Evolutionary conservation across 2,797 vertebrate genomes (phyloP), one percentile per base, ranked within the genome.

Genomic region (Geotrypetes seraphini): DNA sequence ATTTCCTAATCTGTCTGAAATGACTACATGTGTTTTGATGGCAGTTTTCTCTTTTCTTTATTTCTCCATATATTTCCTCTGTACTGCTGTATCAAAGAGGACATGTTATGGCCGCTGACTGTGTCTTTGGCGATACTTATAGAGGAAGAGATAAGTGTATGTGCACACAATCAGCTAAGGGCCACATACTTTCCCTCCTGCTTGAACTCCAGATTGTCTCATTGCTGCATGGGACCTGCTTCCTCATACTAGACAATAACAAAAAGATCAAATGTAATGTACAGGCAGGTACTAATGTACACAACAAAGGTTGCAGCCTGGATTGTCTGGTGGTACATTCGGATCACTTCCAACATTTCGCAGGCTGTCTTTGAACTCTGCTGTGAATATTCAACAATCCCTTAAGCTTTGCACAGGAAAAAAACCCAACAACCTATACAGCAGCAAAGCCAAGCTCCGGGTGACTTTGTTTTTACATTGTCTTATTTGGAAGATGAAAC

Each of bases 21-120:
- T 19, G 3, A 8, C 41, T 46, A 36, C 16, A 47, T 61, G 41
- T 49, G 41, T 46, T 59, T 45, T 55, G 12, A 16, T 19, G 29
- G 34, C 36, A 28, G 20, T 39, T 53, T 48, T 33, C 34, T 12
- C 56, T 47, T 46, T n/a, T 58, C 49, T 51, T 33, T 40, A 40
- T 25, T 49, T 41, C 38, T 50, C 51, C 61, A 49, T 45, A 30
- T 22, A 43, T 63, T 57, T 57, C 43, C 40, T 54, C 52, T 57
- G 33, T 45, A 45, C 19, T 33, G 5, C 33, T 36, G 14, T 59
- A 37, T 55, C 47, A 59, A 61, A 68, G 25, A 50, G 35, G 16
- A 34, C 3, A 30, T 32, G 42, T 47, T 45, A 4, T 6, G 3
- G 55, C 39, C 43, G 33, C 34, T 43, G 36, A 57, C 60, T 57